Base-by-base conservation (phyloP, 1,140 invertebrate genomes). In the Drosophila fuyamai region DNA sequence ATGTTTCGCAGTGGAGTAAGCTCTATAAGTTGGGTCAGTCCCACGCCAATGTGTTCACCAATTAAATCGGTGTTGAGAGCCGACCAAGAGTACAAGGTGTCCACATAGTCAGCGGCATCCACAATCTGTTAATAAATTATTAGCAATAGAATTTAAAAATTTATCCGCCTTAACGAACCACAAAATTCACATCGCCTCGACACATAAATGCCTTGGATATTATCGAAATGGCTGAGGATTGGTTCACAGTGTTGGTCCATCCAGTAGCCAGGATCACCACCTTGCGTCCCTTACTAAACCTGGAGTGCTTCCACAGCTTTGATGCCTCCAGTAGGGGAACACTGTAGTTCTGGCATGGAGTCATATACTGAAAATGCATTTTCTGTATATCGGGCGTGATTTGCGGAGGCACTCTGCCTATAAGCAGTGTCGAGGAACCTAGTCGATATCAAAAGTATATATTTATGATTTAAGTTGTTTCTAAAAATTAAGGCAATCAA, bases 71-170 rank as follows among this genome's bases (percentile, higher is more conserved):
- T 92, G 40, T 92, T 92, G 1, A 92, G 70, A 0, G 92, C 88
- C 0, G 89, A 89, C 92, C 92, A 92, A 3, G 81, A 88, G 59
- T 92, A 92, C 2, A 92, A 47, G 1, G 92, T 92, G 38, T 92
- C 86, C 16, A 92, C 79, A 48, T 83, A 92, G 40, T 62, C 71
- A 10, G 83, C 90, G 0, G 92, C 76, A 77, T 92, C 91, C 4
- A 92, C 60, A 36, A 81, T 81, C 91, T 92, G 6, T 0, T 57
- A 47, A 2, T 0, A 4, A 14, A 14, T 23, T 6, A 10, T 43
- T 13, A 10, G 35, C 1, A 16, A 27, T 40, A 2, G 0, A 5
- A 27, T 16, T 13, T 10, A 0, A 0, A 13, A 13, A n/a, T n/a
- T 1, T 4, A 1, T 12, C 10, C 1, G 5, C 3, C n/a, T 32